Evolutionary conservation across 1,140 invertebrate species (phyloP).

Genomic region (Cherax quadricarinatus): DNA sequence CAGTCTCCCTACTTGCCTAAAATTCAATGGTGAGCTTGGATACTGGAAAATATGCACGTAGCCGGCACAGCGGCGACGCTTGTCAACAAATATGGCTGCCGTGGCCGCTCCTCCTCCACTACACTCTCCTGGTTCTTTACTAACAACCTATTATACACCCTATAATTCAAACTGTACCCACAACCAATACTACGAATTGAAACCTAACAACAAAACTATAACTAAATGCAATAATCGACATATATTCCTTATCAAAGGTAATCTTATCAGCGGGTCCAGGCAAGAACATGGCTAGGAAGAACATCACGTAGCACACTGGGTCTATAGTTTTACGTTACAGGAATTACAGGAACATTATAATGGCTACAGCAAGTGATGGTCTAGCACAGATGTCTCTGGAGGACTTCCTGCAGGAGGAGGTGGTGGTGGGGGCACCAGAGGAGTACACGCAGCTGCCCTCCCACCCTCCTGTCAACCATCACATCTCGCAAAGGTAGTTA

Average conservation of each 20-base stretch:
- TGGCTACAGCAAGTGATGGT: background rate
- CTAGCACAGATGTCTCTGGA: slow-evolving; percentile 1
- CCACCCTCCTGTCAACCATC: background rate
- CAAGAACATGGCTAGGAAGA: too few relatives aligned
- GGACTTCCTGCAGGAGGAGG: slow-evolving; percentile 15
- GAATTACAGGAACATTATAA: background rate
- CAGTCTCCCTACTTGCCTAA: too few relatives aligned
- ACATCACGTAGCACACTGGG: too few relatives aligned
- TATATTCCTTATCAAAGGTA: background rate
- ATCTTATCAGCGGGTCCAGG: background rate
- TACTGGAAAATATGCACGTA: too few relatives aligned
- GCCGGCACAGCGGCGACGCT: too few relatives aligned
- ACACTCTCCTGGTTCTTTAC: background rate
- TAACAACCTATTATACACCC: background rate
- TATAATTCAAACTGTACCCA: background rate
- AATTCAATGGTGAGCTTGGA: too few relatives aligned
- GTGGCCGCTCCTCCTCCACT: background rate
- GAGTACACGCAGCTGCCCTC: background rate
- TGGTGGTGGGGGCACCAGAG: background rate
- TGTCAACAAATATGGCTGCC: background rate
- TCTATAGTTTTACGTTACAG: too few relatives aligned
- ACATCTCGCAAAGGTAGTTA: too few relatives aligned
- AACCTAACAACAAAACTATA: too few relatives aligned
- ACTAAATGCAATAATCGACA: background rate
- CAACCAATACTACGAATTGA: too few relatives aligned